These are phyloP conservation scores for Drosophila cracens DNA, from an alignment of 2,888 invertebrate species.

Conservation along the genomic window DNA sequence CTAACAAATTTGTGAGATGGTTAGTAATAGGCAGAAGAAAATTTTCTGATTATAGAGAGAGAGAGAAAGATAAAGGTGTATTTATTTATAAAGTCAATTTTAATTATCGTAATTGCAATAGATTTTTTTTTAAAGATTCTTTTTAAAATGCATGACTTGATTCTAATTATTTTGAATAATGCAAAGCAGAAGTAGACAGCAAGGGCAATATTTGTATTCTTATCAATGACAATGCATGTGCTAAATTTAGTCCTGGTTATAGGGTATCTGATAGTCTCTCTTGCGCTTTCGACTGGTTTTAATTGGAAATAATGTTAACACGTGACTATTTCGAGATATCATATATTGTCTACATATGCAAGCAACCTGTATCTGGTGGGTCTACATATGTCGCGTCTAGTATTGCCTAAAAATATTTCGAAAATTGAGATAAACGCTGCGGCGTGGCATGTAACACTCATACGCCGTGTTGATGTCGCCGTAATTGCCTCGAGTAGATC, in stretches of 20 bases:
- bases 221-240: not conserved
- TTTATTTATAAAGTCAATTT: not conserved
- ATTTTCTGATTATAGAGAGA: not conserved
- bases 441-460: conserved; percentile 24
- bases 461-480: conserved; percentile 25
- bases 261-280: not conserved
- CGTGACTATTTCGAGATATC: conserved; percentile 56
- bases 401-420: conserved; percentile 42
- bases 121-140: too few species aligned
- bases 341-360: conserved; percentile 34
- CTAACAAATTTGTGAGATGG: not conserved
- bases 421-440: conserved; percentile 68
- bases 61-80: not conserved
- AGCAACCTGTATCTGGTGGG: conserved; percentile 22
- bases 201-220: not conserved
- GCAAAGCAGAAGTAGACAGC: not conserved
- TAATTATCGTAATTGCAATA: too few species aligned
- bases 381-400: conserved; percentile 47
- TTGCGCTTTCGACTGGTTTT: conserved; percentile 17
- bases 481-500: conserved; percentile 57
- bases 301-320: conserved; percentile 76
- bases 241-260: not conserved
- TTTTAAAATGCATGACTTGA: not conserved
- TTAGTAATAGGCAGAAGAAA: not conserved
- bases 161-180: not conserved